phyloP scores from a whole-genome alignment of 1,140 invertebrate genomes.

The Leptonema lineaticorne region DNA sequence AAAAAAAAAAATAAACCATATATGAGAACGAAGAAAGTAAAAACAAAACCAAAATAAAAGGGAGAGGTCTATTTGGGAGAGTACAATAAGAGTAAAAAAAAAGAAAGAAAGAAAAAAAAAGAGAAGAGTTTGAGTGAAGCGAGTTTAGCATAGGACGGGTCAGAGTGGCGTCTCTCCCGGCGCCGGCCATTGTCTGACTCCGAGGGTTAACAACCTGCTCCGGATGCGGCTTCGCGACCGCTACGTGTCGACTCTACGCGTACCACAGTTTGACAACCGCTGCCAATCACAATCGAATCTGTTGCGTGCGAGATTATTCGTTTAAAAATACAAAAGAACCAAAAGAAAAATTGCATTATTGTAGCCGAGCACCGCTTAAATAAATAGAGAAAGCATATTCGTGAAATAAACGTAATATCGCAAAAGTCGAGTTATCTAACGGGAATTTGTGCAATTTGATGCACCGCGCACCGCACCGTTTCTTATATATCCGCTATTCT shows the following conservation, averaged over 20 bases:
- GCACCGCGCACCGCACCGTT: not conserved
- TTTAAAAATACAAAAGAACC: too few relatives aligned
- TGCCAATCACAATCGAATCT: not conserved
- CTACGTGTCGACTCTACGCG: slow-evolving; percentile 2
- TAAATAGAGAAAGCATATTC: not conserved
- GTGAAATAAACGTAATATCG: not conserved
- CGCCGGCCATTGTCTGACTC: not conserved
- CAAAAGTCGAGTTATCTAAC: not conserved
- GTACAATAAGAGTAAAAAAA: not conserved
- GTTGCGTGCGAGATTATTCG: not conserved
- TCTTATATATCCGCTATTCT: slow-evolving; percentile 5
- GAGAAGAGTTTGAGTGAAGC: not conserved
- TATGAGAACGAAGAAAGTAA: too few relatives aligned
- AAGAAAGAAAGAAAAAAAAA: not conserved
- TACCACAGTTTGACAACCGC: not conserved
- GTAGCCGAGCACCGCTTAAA: not conserved
- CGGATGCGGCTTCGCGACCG: not conserved
- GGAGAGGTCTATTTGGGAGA: too few relatives aligned
- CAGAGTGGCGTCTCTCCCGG: not conserved
- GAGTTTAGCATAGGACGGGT: not conserved
- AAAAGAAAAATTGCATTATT: not conserved
- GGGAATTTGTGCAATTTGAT: slow-evolving; percentile 1
- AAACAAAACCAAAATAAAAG: too few relatives aligned
- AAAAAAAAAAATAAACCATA: too few relatives aligned
- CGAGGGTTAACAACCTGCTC: slow-evolving; percentile 26